These are phyloP conservation scores for Gulo gulo DNA, from an alignment of 2,113 vertebrate species.

Conservation along the genomic window DNA sequence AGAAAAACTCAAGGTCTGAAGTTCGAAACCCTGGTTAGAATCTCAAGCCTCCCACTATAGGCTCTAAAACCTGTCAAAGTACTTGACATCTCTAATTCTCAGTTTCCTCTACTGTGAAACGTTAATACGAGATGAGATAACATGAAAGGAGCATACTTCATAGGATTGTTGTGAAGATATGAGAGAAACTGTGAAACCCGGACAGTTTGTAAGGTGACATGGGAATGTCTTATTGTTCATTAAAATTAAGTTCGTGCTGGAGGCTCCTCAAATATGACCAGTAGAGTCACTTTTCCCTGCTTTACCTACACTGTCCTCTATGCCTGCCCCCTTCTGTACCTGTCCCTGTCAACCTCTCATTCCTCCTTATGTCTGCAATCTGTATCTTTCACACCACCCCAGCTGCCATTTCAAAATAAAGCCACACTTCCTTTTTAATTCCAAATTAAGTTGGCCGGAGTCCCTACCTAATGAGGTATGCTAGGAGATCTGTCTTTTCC, in stretches of 20 bases:
- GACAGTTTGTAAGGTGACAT: neutral
- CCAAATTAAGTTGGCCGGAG: neutral
- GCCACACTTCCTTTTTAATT: neutral
- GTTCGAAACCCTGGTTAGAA: neutral
- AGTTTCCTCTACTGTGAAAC: constrained; percentile 37
- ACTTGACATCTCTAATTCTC: neutral
- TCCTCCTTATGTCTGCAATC: neutral
- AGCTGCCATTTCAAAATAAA: neutral
- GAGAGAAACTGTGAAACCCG: neutral
- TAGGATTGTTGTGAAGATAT: neutral
- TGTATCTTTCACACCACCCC: neutral
- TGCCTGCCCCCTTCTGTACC: neutral
- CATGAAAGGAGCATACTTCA: neutral
- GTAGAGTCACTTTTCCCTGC: rapidly evolving
- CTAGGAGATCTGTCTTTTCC: neutral
- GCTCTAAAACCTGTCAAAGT: neutral
- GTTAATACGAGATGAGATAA: neutral
- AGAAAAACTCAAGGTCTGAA: neutral
- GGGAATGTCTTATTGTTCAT: neutral
- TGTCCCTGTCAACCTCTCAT: neutral
- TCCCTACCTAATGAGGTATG: neutral
- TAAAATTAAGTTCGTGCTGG: neutral
- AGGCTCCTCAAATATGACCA: neutral
- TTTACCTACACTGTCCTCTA: no score
- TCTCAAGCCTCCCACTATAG: neutral